phyloP scores from a whole-genome alignment of 2,797 vertebrate species.

The Eutrigla gurnardus region DNA sequence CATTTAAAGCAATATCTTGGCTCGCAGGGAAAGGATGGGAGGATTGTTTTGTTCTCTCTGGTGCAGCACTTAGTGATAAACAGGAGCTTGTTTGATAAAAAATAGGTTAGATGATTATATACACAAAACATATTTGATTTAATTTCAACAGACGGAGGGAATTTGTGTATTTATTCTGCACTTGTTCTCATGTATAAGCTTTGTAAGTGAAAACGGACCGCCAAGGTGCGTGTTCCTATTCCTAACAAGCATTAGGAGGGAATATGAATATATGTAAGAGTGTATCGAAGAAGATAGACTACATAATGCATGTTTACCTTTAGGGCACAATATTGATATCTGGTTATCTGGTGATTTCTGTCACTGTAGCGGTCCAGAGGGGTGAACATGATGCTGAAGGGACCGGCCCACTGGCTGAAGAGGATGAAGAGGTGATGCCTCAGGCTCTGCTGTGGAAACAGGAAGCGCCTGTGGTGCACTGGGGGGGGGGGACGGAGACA shows the following conservation, averaged over 20 bases:
- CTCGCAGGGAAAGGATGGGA: neutral
- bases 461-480: slow-evolving; percentile 98
- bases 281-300: neutral
- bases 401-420: slow-evolving; percentile 98
- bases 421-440: slow-evolving; percentile 98
- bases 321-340: slow-evolving; percentile 97
- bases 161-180: neutral
- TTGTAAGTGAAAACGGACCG: neutral
- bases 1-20: slow-evolving; percentile 8
- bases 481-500: slow-evolving; percentile 12
- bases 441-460: slow-evolving; percentile 98
- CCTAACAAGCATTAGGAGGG: neutral
- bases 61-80: neutral
- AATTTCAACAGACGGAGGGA: neutral
- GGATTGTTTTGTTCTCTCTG: neutral
- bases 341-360: slow-evolving; percentile 97
- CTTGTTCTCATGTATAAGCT: neutral
- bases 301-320: slow-evolving; percentile 85
- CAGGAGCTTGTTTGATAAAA: neutral
- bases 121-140: neutral
- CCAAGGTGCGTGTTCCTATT: neutral
- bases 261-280: neutral
- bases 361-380: slow-evolving; percentile 97
- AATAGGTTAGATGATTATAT: neutral
- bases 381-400: slow-evolving; percentile 99